These are phyloP conservation scores for Tyto alba DNA, from an alignment of 2,113 vertebrate genomes.

Conservation along the genomic window DNA sequence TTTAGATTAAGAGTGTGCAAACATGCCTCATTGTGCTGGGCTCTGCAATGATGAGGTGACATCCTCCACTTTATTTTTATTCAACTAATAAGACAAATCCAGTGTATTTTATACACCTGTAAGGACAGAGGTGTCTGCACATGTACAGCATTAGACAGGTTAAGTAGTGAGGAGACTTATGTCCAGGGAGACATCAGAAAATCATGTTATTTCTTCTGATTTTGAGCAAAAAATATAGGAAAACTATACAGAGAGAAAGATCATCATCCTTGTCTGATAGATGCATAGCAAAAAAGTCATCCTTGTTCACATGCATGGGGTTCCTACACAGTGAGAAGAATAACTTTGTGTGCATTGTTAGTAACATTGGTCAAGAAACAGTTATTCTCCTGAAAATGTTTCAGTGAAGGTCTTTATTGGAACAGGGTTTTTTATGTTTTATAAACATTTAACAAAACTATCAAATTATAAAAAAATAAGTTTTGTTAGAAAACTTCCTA, in stretches of 20 bases:
- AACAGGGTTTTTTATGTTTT: not conserved
- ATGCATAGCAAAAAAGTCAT: not conserved
- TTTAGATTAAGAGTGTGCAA: not conserved
- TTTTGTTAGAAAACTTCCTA: not conserved
- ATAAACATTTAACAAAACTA: not conserved
- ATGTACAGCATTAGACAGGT: not conserved
- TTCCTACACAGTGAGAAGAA: not conserved
- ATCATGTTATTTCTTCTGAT: not conserved
- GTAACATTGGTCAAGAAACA: not conserved
- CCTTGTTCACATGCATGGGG: not conserved
- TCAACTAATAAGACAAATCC: not conserved
- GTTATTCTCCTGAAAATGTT: not conserved
- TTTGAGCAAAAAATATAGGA: not conserved
- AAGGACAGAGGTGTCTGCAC: not conserved
- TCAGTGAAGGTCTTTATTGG: not conserved
- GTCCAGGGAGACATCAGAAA: not conserved
- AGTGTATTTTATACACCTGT: not conserved
- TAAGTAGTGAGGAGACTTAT: not conserved
- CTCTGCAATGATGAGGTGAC: not conserved
- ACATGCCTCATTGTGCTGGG: not conserved
- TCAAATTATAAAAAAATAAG: not conserved
- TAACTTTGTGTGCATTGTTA: not conserved
- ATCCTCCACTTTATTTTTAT: not conserved
- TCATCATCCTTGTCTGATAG: not conserved
- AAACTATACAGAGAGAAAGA: not conserved